Evolutionary conservation across 2,113 vertebrate genomes (phyloP), one percentile per base, ranked within the genome.

Genomic region (Girardinichthys multiradiatus): DNA sequence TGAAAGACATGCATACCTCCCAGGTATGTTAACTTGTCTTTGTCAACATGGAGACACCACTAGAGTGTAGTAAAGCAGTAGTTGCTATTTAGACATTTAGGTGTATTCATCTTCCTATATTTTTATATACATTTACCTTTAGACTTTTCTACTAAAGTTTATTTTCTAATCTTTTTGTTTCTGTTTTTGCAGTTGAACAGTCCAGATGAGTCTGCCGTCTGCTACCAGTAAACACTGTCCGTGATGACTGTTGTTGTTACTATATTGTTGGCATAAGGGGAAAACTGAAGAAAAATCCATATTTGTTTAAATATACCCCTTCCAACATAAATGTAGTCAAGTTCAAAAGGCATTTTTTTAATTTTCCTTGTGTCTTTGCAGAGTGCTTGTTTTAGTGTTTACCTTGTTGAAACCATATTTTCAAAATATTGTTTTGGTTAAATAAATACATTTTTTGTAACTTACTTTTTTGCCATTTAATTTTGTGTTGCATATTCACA

Each of bases 391-490:
- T 88, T 88, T 91, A 92, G 79, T 89, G 89, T 80, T 85, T 89
- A 83, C 82, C 75, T 77, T 85, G 85, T 87, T 82, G 59, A 77
- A 84, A 74, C 73, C 60, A 76, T 91, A 76, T 51, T 51, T 51
- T 51, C 48, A 74, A 91, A 90, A 72, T 84, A 79, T 74, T 84
- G 79, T 86, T 93, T 93, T 86, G 79, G 84, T 93, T 92, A 79
- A 89, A 74, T 72, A 91, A 93, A 92, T 92, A 93, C 92, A 92
- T 72, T 51, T 72, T 94, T 94, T 93, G 91, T 94, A 94, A 80
- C 77, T 80, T 74, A 76, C 64, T 79, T 72, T 27, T 72, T 59
- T 28, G 37, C 27, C n/a, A 24, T 61, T 80, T 17, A 39, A 48
- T 63, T 68, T 58, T 24, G 62, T 33, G 68, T 71, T 77, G 35